These are phyloP conservation scores for Pammene fasciana DNA, from an alignment of 2,888 invertebrate genomes.

Conservation along the genomic window DNA sequence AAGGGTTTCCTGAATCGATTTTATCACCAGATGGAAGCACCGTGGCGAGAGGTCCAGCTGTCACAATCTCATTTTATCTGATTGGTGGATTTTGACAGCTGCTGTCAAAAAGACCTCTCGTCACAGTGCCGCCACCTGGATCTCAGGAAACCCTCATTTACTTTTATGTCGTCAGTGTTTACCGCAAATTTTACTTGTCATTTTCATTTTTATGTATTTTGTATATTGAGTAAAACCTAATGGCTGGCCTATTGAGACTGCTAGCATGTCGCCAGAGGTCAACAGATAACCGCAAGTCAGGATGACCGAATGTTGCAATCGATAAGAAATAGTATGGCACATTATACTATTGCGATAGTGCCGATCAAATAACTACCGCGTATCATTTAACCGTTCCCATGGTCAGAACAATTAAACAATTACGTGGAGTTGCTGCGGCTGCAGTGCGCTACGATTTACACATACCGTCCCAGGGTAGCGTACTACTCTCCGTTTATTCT, in stretches of 20 bases:
- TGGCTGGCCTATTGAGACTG: neutral
- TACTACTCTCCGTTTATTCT: neutral
- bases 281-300: neutral
- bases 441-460: slow-evolving; percentile 25
- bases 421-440: slow-evolving; percentile 41
- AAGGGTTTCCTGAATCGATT: no score
- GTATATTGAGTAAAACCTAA: neutral
- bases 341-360: slow-evolving; percentile 22
- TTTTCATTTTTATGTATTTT: no score
- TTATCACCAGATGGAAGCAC: no score
- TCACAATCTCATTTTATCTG: no score
- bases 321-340: slow-evolving; percentile 7
- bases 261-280: neutral
- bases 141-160: no score
- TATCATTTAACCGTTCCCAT: slow-evolving; percentile 51
- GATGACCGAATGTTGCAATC: neutral
- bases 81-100: no score
- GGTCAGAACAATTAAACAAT: slow-evolving; percentile 66
- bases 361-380: slow-evolving; percentile 27
- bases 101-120: no score
- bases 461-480: slow-evolving; percentile 10
- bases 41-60: no score
- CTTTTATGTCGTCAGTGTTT: no score
- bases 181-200: neutral
- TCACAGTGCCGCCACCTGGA: no score